These are phyloP conservation scores for Spilosoma lubricipeda DNA, from an alignment of 2,888 invertebrate species.

Conservation along the genomic window DNA sequence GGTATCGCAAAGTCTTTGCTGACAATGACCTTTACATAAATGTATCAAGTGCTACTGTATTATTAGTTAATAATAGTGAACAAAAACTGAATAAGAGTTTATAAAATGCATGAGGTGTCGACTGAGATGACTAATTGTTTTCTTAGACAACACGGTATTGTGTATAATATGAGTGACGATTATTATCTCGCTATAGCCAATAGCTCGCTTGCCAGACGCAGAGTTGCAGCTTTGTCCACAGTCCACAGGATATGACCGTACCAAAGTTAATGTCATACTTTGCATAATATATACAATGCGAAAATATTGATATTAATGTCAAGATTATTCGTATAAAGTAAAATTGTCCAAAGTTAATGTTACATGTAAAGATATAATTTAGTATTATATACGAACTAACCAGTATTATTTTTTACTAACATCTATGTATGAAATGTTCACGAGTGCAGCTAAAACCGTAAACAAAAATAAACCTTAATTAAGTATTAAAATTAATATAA, in stretches of 20 bases:
- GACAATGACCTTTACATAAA: not conserved
- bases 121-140: not conserved
- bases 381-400: not conserved
- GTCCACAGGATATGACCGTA: not conserved
- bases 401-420: not conserved
- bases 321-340: not conserved
- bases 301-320: not conserved
- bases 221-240: not conserved
- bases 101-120: not conserved
- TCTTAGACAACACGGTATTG: not conserved
- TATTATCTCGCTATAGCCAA: too few species aligned
- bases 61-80: not conserved
- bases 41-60: not conserved
- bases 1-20: not conserved
- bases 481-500: not conserved
- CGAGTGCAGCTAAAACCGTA: not conserved
- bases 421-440: not conserved
- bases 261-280: not conserved
- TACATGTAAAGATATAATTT: not conserved
- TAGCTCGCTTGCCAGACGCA: not conserved
- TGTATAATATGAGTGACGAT: not conserved
- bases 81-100: not conserved
- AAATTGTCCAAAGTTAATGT: not conserved
- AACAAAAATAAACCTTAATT: not conserved
- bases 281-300: not conserved